Evolutionary conservation across 2,113 vertebrate species (phyloP).

Genomic region (Corythornis vintsioides): DNA sequence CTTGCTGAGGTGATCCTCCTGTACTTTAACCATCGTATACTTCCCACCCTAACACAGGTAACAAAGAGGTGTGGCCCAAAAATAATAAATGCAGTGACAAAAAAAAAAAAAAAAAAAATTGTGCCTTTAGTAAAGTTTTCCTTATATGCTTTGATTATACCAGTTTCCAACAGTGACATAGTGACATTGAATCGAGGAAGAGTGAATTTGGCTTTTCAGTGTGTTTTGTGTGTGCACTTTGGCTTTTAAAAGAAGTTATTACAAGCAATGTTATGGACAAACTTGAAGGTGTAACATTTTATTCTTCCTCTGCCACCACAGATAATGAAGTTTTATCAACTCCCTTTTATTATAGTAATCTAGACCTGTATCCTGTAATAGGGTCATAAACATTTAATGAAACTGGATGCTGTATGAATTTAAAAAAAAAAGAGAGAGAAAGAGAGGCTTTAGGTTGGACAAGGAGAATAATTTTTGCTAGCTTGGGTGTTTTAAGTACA

Average conservation of each 20-base stretch:
- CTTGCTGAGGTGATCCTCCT: constrained; percentile 5
- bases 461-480: constrained; percentile 30
- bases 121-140: constrained; percentile 51
- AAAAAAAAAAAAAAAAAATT: neutral
- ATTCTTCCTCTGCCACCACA: constrained; percentile 68
- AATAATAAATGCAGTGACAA: constrained; percentile 34
- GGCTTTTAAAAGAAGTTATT: constrained; percentile 60
- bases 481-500: neutral
- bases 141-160: neutral
- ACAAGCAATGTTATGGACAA: constrained; percentile 68
- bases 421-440: constrained; percentile 10
- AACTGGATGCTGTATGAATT: constrained; percentile 63
- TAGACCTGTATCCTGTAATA: constrained; percentile 77
- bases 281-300: constrained; percentile 73
- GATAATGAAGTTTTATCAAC: constrained; percentile 81
- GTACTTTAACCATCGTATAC: neutral
- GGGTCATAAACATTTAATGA: constrained; percentile 80
- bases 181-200: constrained; percentile 45
- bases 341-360: constrained; percentile 76
- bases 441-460: constrained; percentile 40
- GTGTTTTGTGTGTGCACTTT: neutral
- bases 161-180: constrained; percentile 33
- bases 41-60: neutral
- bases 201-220: neutral
- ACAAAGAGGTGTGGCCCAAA: neutral